Evolutionary conservation across 2,113 vertebrate genomes (phyloP), one percentile per base, ranked within the genome.

Genomic region (Craseonycteris thonglongyai): DNA sequence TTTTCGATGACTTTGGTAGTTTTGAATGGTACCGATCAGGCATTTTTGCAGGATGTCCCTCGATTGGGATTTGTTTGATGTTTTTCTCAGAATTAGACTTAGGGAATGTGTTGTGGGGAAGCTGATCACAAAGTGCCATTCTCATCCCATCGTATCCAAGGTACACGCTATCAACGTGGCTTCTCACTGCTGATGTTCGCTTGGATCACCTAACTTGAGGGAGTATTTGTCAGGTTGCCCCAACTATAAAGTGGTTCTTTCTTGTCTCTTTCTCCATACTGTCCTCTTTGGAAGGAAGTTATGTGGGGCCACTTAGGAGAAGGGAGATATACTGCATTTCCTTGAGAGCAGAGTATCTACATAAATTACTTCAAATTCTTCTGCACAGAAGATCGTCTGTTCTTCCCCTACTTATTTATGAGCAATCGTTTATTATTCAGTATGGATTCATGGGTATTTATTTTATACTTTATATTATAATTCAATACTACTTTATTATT

Each of bases 111-210:
- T 47, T 56, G 26, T 6, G 49, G 45, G 54, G 18, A 87, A 71
- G 28, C 65, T 13, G 22, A 71, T 1, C 8, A 22, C 0, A 3
- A 49, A 42, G 33, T 2, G 7, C 21, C 40, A 6, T 54, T n/a
- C 49, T 56, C 15, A 24, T 24, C 51, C 35, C n/a, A 1, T 24
- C 2, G 1, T 13, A 30, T 35, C 8, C 6, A 28, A 51, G 35
- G 9, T 14, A 4, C 28, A 1, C 5, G 1, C 58, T 26, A 0
- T 35, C 68, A 6, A 4, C 12, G 5, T 8, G 35, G 14, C 38
- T 68, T 21, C 7, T 0, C 85, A 12, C 45, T 21, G 30, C 1
- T 2, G 66, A 14, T 26, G 16, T 8, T 65, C n/a, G 56, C 84
- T n/a, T 78, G 5, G 61, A 22, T 7, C 1, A 0, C 15, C 65